These are phyloP conservation scores for Aethes cnicana DNA, from an alignment of 2,888 invertebrate species.

Conservation along the genomic window DNA sequence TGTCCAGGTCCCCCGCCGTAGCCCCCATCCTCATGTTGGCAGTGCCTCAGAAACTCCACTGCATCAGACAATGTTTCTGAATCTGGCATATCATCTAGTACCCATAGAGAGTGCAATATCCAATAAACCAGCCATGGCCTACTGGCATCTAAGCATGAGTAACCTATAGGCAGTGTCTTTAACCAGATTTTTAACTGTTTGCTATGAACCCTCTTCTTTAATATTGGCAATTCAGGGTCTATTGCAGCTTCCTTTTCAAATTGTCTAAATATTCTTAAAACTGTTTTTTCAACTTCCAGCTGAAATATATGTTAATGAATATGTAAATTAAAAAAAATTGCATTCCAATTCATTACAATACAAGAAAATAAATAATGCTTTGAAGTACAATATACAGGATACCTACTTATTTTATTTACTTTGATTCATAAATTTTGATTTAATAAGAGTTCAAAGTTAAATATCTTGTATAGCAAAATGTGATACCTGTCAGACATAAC, in stretches of 20 bases:
- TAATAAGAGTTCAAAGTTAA: no score
- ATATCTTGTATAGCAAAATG: no score
- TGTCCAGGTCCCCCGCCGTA: slow-evolving; percentile 98
- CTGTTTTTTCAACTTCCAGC: slow-evolving; percentile 65
- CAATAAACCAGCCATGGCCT: slow-evolving; percentile 98
- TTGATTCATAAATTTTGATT: no score
- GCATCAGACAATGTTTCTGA: slow-evolving; percentile 61
- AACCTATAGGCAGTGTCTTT: slow-evolving; percentile 85
- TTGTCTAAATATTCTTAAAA: slow-evolving; percentile 62
- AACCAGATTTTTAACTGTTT: slow-evolving; percentile 86
- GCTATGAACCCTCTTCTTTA: slow-evolving; percentile 85
- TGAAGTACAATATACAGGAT: no score
- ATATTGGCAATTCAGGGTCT: slow-evolving; percentile 81
- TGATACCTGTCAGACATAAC: neutral
- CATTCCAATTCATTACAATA: no score
- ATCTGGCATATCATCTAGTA: slow-evolving; percentile 81
- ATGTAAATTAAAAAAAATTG: no score
- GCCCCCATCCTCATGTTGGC: slow-evolving; percentile 91
- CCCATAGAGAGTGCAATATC: slow-evolving; percentile 94
- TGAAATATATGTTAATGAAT: slow-evolving; percentile 46
- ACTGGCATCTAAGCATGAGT: slow-evolving; percentile 95
- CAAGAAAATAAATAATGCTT: no score
- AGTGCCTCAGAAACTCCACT: slow-evolving; percentile 76
- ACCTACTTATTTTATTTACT: no score
- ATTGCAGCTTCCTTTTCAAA: slow-evolving; percentile 71